A percentile compares a stretch with the other conserved stretches of the same genome.
phyloP scores from a whole-genome alignment of 2,888 invertebrate genomes.

The Junonia oenone region DNA sequence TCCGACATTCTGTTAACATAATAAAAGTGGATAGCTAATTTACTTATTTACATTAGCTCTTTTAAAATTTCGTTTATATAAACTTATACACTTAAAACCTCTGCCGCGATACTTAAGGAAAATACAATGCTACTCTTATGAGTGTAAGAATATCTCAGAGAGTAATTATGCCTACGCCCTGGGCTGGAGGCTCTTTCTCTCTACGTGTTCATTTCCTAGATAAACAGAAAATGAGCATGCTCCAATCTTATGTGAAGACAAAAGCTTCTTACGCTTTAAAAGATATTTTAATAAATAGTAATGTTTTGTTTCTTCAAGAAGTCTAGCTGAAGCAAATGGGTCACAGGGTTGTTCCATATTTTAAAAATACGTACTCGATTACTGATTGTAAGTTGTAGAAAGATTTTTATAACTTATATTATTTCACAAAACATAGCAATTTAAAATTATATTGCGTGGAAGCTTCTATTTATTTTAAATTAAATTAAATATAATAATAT shows the following conservation, averaged over 20 bases:
- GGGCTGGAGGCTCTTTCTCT: slow-evolving; percentile 16
- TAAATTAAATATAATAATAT: too few species aligned
- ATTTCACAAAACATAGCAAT: too few species aligned
- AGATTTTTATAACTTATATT: too few species aligned
- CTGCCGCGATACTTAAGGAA: not conserved
- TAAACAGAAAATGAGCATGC: slow-evolving; percentile 22
- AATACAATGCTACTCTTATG: not conserved
- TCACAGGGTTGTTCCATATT: not conserved
- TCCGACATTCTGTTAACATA: too few species aligned
- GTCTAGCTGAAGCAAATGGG: not conserved
- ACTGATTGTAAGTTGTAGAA: too few species aligned
- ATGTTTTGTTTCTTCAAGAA: not conserved
- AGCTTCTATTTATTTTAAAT: too few species aligned
- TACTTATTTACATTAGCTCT: too few species aligned
- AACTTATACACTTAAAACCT: too few species aligned
- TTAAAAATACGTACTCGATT: too few species aligned
- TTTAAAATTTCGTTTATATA: too few species aligned
- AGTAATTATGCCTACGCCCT: slow-evolving; percentile 24
- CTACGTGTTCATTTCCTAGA: slow-evolving; percentile 22
- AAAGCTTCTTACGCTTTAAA: not conserved
- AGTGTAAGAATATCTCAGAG: slow-evolving; percentile 8
- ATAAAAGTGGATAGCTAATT: too few species aligned
- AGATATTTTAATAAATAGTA: slow-evolving; percentile 32
- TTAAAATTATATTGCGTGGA: too few species aligned
- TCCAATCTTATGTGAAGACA: slow-evolving; percentile 5